Base-by-base conservation (phyloP, 2,888 invertebrate genomes). In the Xestia ashworthii region DNA sequence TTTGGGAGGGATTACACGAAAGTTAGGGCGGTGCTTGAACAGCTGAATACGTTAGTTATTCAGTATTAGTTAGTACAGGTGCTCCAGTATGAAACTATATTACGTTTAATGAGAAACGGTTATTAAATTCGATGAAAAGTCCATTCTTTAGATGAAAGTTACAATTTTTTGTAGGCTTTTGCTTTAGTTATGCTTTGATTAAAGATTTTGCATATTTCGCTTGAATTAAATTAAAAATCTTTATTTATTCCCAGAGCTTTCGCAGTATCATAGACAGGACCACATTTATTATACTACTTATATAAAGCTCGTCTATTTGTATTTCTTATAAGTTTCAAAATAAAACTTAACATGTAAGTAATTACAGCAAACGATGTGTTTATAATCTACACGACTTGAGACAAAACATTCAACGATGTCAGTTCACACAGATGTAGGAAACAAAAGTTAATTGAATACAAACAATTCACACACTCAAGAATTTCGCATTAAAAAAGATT, bases 1-100 rank as follows among this genome's bases (percentile, higher is more conserved):
- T 87, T 88, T 85, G 87, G 76, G 75, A 80, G 75, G 87, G 88
- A 89, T 89, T 90, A 89, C 76, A 79, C 72, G 74, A 75, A 79
- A 76, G 71, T 76, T 80, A 66, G 76, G 71, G 53, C 66, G 19
- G 62, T 68, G 55, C 50, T 68, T 64, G 41, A 71, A 83, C 66
- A 71, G 71, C 74, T 70, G 44, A 66, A 66, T 41, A 70, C 60
- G 50, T 38, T 77, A 65, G 16, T 58, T 64, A 53, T 14, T 66
- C 38, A n/a, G 60, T 67, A 41, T 48, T 44, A 44, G 53, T 48
- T 44, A 38, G 53, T 50, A 44, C 55, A 66, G 32, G 64, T 82
- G 55, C 19, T 74, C 19, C 11, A n/a, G 50, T 44, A 68, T 44
- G 5, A 77, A n/a, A 1, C 48, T 38, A 25, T 48, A 16, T 66